These are phyloP conservation scores for Ctenodactylus gundi DNA, from an alignment of 2,113 vertebrate genomes.

Conservation along the genomic window DNA sequence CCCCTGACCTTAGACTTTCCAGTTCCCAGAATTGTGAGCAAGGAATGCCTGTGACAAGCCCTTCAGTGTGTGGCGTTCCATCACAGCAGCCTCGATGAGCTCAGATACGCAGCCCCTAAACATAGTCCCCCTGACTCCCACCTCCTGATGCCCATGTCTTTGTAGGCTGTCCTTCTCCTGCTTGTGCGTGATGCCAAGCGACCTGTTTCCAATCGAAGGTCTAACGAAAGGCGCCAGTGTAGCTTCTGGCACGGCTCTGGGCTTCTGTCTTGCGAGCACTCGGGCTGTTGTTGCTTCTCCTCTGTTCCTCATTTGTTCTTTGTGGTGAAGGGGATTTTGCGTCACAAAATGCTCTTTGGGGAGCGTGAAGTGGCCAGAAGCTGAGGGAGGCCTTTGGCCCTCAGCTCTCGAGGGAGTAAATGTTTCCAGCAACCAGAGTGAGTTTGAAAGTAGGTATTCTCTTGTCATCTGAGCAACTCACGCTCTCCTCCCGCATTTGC, in stretches of 20 bases:
- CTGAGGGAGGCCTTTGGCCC: background rate
- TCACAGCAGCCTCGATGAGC: background rate
- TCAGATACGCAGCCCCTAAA: background rate
- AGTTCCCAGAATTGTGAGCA: background rate
- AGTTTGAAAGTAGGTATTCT: background rate
- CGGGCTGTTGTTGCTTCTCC: background rate
- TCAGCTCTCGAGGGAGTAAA: accelerated
- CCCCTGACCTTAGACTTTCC: background rate
- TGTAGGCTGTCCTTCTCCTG: accelerated
- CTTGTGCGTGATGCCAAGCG: accelerated
- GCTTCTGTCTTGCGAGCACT: background rate
- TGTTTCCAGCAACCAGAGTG: too few species aligned
- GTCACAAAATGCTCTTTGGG: background rate
- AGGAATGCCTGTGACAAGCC: too few species aligned
- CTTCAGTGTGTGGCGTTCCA: background rate
- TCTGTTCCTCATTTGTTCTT: background rate
- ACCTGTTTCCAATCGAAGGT: background rate
- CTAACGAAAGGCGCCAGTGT: background rate
- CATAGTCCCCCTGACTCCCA: background rate
- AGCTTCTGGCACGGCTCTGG: too few species aligned
- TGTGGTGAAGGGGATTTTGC: background rate
- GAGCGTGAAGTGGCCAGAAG: background rate
- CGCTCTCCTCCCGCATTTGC: background rate
- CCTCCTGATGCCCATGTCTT: background rate
- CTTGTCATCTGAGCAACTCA: background rate